Base-by-base conservation (phyloP, 2,113 vertebrate species). In the Scytalopus superciliaris region DNA sequence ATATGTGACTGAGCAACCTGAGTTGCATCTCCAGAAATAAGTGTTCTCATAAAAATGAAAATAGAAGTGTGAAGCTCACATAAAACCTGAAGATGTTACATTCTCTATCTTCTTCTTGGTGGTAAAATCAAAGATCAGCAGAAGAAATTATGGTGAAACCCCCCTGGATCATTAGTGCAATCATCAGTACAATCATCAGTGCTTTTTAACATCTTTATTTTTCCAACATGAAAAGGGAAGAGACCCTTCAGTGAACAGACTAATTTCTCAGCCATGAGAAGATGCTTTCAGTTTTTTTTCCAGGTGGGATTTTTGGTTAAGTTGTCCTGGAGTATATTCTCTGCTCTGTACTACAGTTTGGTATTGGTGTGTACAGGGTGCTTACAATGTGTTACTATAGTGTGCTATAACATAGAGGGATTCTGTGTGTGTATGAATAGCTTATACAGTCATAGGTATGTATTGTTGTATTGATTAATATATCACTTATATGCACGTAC, bases 341-440 rank as follows among this genome's bases (percentile, higher is more conserved):
- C 28, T 91, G 60, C 33, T 87, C 55, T 77, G 87, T 62, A 12
- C 4, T 42, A 21, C 9, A n/a, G 37, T 39, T 47, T 64, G 52
- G 14, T 42, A 6, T 19, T 14, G 7, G 10, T 62, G 25, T n/a
- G 12, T 33, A 10, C 23, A 40, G 63, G 50, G 15, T 37, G n/a
- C 14, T 63, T 80, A 13, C 3, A 15, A 0, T 9, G 1, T 37
- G 7, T 10, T 28, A 5, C 10, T 16, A 6, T 33, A 44, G 4
- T 7, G 19, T 30, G 8, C 4, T 40, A 2, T 28, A 55, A 17
- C 5, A 10, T 0, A 33, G 35, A 42, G 37, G 49, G 4, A 3
- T 8, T 24, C 6, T 45, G 13, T 42, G 30, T 53, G 4, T 12
- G 21, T 19, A 22, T 59, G 7, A 8, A 8, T 52, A n/a, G 12